A percentile compares a stretch with the other conserved stretches of the same genome.
Conservation (phyloP, 2,888 invertebrate species). For the Bursaphelenchus okinawaensis region DNA sequence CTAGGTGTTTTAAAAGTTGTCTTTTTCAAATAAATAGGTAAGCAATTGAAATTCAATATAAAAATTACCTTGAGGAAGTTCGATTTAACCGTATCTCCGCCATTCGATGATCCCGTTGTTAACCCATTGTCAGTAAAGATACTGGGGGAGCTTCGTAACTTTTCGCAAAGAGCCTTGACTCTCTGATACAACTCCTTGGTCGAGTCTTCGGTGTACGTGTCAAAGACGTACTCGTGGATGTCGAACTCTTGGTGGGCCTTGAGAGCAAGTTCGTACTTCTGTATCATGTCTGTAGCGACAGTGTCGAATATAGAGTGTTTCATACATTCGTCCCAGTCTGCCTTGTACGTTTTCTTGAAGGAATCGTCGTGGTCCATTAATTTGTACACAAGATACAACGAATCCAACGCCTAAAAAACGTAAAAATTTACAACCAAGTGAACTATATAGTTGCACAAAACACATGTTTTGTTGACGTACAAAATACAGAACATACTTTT, state of each 20-base stretch:
- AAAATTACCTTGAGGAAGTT: not conserved
- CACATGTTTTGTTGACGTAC: no score
- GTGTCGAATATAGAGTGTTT: not conserved
- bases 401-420: not conserved
- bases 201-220: not conserved
- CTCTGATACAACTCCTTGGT: not conserved
- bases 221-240: not conserved
- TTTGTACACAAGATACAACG: not conserved
- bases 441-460: no score
- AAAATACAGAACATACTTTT: no score
- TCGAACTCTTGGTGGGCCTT: not conserved
- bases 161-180: not conserved
- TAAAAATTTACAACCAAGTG: not conserved
- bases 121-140: not conserved
- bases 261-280: not conserved
- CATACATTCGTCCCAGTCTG: not conserved
- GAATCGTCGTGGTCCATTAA: not conserved
- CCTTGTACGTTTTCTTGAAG: not conserved
- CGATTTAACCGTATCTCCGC: not conserved
- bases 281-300: not conserved
- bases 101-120: not conserved
- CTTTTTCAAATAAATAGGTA: no score
- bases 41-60: no score
- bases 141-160: not conserved
- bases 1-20: no score